Conservation (phyloP, 2,113 vertebrate species). For the Tychaedon coryphoeus region DNA sequence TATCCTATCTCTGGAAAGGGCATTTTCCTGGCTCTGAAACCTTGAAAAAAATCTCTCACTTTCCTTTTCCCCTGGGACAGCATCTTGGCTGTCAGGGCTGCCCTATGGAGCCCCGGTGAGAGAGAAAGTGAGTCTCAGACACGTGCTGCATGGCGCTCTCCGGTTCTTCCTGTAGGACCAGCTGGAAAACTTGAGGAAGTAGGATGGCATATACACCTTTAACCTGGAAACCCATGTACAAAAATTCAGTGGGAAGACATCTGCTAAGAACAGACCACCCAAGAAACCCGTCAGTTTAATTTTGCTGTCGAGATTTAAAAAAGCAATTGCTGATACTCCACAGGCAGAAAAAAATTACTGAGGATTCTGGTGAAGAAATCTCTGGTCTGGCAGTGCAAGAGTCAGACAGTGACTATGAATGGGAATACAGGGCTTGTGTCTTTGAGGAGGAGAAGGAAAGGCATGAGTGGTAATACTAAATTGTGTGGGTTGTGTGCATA, state of each 20-base stretch:
- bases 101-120: not conserved
- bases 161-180: not conserved
- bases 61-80: not conserved
- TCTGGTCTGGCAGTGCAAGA: not conserved
- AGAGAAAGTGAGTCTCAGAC: not conserved
- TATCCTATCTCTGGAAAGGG: not conserved
- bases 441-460: not conserved
- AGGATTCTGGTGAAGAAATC: not conserved
- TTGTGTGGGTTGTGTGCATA: not conserved
- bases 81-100: not conserved
- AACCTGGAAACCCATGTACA: not conserved
- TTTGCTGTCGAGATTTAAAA: not conserved
- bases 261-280: not conserved
- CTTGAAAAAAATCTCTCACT: not conserved
- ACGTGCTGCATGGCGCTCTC: not conserved
- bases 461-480: not conserved
- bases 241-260: not conserved
- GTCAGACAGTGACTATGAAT: not conserved
- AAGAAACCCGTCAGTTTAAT: not conserved
- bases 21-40: not conserved
- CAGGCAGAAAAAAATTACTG: not conserved
- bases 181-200: not conserved
- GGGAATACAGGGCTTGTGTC: not conserved
- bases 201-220: not conserved
- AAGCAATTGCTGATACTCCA: accelerated